Base-by-base conservation (phyloP, 2,113 vertebrate genomes). In the Donacobius atricapilla region DNA sequence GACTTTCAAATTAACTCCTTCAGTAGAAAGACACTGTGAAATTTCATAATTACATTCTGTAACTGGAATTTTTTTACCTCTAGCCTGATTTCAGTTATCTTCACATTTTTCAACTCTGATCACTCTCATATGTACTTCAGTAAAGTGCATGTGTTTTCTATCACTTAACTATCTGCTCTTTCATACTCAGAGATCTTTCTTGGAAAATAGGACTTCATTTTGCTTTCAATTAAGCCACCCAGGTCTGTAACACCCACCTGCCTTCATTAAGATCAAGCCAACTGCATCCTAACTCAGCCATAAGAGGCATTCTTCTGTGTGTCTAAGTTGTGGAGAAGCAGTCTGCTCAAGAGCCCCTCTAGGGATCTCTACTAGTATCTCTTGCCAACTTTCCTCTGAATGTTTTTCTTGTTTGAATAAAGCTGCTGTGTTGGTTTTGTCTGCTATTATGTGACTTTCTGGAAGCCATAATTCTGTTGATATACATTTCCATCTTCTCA, bases 11-110 rank as follows among this genome's bases (percentile, higher is more conserved):
- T 39, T 9, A 57, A 9, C 10, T 93, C 11, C 24, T 90, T 60
- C 60, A 30, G 17, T 68, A 86, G 69, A 68, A 89, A 65, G 48
- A 80, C 6, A 3, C 17, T 23, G 13, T 70, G 69, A 68, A 92
- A 82, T 13, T 64, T 14, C 37, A 57, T 68, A 87, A 79, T 13
- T 61, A 21, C 31, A 35, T 76, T 89, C 19, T 45, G 77, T 96
- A 97, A 90, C 77, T 33, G 45, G 48, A 87, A 42, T 80, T 72
- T 97, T 94, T 88, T 78, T 92, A 56, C 83, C 89, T 94, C 72
- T 84, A 68, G 50, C 23, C 84, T 89, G 47, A 87, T 92, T 94
- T 83, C 39, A 69, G 58, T 84, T 96, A 95, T 79, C 54, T 79
- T 72, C 44, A 60, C 39, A 39, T 70, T 94, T 97, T 66, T 90